Evolutionary conservation across 2,113 vertebrate genomes (phyloP), one percentile per base, ranked within the genome.

Genomic region (Nerophis lumbriciformis): DNA sequence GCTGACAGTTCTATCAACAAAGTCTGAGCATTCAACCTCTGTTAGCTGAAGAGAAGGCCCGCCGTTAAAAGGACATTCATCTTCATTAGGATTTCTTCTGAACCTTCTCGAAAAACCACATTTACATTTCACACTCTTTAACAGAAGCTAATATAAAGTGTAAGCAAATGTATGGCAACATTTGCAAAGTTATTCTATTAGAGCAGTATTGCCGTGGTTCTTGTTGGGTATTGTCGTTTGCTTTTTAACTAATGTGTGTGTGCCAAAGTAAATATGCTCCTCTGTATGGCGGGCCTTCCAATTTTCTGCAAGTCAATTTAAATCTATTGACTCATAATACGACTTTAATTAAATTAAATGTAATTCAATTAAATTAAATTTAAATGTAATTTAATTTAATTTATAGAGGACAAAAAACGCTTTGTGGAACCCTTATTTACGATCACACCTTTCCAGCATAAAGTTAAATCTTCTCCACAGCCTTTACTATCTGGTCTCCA

Each of bases 41-140:
- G 8, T 58, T 4, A 7, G 57, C 65, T 76, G 36, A 61, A 62
- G 37, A 63, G 45, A 53, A 65, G 60, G 37, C n/a, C 8, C 15
- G 0, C 49, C 35, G 65, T 87, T 83, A 83, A 80, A 83, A 66
- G 71, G 71, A 42, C 74, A 83, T 87, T 73, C 62, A 69, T 87
- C 83, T 85, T 81, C 50, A 80, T 85, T 76, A 79, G 48, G 67
- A 66, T 67, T 61, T 62, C 42, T 10, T 65, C 63, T 72, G 54
- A 50, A 28, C 28, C 28, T 50, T 67, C 65, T 50, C 14, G 61
- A 61, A 35, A 47, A 19, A 55, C 12, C 19, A 50, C 70, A 76
- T 42, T 50, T 45, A 4, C 10, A 45, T 45, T 42, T 42, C 42
- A 11, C 42, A 45, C 56, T 36, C 76, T 48, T 67, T 8, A 55